Evolutionary conservation across 2,113 vertebrate genomes (phyloP).

Genomic region (Donacobius atricapilla): DNA sequence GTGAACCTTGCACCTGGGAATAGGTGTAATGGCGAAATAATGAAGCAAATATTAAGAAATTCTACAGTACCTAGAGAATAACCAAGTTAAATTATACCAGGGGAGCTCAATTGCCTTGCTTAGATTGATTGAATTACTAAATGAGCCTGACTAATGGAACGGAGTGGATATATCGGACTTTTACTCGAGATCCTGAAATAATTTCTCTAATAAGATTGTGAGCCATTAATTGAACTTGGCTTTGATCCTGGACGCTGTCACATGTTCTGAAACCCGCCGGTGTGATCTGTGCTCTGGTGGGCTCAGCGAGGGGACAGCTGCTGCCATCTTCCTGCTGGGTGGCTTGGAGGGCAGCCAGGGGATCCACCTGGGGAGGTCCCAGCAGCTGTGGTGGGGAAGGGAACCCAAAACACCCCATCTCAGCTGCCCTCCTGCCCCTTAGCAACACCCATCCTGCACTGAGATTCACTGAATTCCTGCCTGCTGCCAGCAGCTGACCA

Average conservation of each 20-base stretch:
- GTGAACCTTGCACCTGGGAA: constrained; percentile 1
- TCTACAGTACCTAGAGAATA: constrained; percentile 44
- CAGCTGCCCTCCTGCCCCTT: not conserved
- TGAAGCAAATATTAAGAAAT: constrained; percentile 63
- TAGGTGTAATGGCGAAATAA: constrained; percentile 52
- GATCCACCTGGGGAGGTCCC: accelerated
- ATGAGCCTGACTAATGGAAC: constrained; percentile 70
- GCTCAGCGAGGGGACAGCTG: not conserved
- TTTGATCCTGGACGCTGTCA: constrained; percentile 44
- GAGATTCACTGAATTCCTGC: not conserved
- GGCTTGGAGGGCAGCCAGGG: not conserved
- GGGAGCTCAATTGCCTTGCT: constrained; percentile 60
- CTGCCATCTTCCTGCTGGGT: accelerated
- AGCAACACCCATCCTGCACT: not conserved
- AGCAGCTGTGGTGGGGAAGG: not conserved
- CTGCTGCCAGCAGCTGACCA: not conserved
- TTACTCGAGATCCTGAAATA: constrained; percentile 63
- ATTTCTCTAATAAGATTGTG: constrained; percentile 70
- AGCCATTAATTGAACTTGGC: constrained; percentile 70
- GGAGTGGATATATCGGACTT: constrained; percentile 63
- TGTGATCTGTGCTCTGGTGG: not conserved
- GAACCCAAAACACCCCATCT: accelerated
- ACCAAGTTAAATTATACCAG: constrained; percentile 57
- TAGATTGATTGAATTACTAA: constrained; percentile 72
- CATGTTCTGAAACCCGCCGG: not conserved